Evolutionary conservation across 2,888 invertebrate genomes (phyloP), one percentile per base, ranked within the genome.

Genomic region (Eristalis pertinax): DNA sequence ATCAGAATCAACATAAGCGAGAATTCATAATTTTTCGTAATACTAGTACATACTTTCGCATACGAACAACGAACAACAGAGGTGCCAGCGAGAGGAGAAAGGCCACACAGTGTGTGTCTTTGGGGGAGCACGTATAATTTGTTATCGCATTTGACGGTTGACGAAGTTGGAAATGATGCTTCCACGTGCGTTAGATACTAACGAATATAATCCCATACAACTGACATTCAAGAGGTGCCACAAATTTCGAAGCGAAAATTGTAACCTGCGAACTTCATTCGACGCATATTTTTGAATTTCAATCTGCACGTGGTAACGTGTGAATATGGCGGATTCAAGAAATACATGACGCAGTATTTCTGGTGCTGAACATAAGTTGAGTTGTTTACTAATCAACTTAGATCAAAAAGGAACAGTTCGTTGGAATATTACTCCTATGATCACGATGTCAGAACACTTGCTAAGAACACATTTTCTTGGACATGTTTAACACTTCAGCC

Each of bases 11-110:
- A 29, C 11, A 35, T 43, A 38, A 65, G 41, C 41, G n/a, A 26
- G 70, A 78, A 70, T 41, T 56, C 70, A 64, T 56, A 69, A 63
- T 64, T 64, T 70, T 38, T 64, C 60, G n/a, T 3, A 43, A 10
- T 4, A 50, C 19, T 50, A 8, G 19, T 19, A 50, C 50, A 50
- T 19, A 50, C 50, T 0, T 19, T 50, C 5, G 50, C 8, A 10
- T 10, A 8, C 50, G 19, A 50, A 50, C 50, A 50, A 50, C n/a
- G n/a, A n/a, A n/a, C 50, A 50, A 41, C 79, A 72, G 22, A 1
- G 79, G 65, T 32, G 74, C 38, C 74, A 22, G 29, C n/a, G 13
- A 80, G 73, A 29, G 67, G 32, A 13, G 43, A 29, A 32, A 4
- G 63, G 10, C n/a, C n/a, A 63, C 15, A 63, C 62, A 19, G 50